These are phyloP conservation scores for Diplolepis rosae DNA, from an alignment of 2,888 invertebrate genomes.

Conservation along the genomic window DNA sequence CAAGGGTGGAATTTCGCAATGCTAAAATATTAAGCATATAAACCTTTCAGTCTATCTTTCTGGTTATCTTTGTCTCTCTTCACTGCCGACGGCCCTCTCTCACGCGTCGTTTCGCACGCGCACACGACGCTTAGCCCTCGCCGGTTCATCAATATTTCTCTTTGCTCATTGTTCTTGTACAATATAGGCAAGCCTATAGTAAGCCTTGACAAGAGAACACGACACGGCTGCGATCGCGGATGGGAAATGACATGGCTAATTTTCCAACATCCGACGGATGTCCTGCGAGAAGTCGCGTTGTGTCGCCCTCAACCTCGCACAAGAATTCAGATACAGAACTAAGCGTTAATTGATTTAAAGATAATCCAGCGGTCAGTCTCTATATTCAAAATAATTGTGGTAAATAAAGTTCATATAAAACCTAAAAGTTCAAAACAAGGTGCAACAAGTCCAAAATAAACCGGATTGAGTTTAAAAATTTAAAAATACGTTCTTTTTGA, in stretches of 20 bases:
- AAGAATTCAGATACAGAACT: no score
- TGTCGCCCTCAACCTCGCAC: no score
- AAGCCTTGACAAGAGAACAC: constrained; percentile 45
- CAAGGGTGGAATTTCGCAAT: constrained; percentile 68
- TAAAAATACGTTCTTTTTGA: no score
- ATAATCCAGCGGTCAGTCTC: no score
- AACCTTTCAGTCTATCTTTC: constrained; percentile 56
- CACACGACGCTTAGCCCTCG: constrained; percentile 51
- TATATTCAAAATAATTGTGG: no score
- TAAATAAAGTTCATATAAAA: no score
- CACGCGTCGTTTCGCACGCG: constrained; percentile 36
- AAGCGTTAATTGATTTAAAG: no score
- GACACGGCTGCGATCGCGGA: constrained; percentile 35
- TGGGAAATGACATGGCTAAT: constrained; percentile 15
- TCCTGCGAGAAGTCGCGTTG: not conserved
- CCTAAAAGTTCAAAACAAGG: no score
- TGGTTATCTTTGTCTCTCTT: constrained; percentile 40
- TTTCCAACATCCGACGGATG: not conserved
- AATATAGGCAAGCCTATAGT: constrained; percentile 58
- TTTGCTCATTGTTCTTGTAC: constrained; percentile 74
- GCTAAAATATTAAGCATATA: constrained; percentile 68
- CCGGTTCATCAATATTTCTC: constrained; percentile 77
- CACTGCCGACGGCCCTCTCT: constrained; percentile 39
- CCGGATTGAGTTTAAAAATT: no score
- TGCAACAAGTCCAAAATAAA: no score